Evolutionary conservation across 1,140 invertebrate genomes (phyloP).

Genomic region (Phenacoccus solenopsis): DNA sequence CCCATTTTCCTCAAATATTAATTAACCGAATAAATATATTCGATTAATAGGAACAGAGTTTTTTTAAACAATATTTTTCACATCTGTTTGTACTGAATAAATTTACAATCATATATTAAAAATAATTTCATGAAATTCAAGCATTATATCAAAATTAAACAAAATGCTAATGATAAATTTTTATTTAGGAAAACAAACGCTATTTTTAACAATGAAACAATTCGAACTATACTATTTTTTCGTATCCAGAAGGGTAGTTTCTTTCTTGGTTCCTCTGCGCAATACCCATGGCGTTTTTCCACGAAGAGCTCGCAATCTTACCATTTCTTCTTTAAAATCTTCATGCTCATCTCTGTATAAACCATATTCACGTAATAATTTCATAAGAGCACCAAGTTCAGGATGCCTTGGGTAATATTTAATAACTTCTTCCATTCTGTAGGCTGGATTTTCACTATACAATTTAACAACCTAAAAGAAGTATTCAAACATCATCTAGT

Average conservation of each 20-base stretch:
- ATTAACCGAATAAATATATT: no score
- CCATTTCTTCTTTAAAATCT: slow-evolving; percentile 86
- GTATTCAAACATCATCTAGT: not conserved
- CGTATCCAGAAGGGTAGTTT: not conserved
- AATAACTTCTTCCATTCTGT: slow-evolving; percentile 57
- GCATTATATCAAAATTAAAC: no score
- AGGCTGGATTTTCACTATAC: slow-evolving; percentile 57
- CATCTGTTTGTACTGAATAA: no score
- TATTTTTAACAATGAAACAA: no score
- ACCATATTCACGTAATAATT: slow-evolving; percentile 56
- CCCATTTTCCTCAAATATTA: no score
- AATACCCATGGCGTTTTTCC: slow-evolving; percentile 44
- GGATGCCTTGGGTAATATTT: slow-evolving; percentile 77
- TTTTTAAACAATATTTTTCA: no score
- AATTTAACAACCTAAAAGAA: slow-evolving; percentile 55
- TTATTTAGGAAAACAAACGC: no score
- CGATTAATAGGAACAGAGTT: no score
- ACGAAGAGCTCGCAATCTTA: slow-evolving; percentile 53
- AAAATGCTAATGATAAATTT: no score
- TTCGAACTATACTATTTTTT: not conserved
- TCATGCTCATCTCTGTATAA: slow-evolving; percentile 78
- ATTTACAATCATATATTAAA: no score
- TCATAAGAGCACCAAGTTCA: slow-evolving; percentile 59
- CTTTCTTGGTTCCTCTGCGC: not conserved
- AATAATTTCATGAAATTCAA: no score